These are phyloP conservation scores for Caenorhabditis inopinata DNA, from an alignment of 1,140 invertebrate species.

Conservation along the genomic window DNA sequence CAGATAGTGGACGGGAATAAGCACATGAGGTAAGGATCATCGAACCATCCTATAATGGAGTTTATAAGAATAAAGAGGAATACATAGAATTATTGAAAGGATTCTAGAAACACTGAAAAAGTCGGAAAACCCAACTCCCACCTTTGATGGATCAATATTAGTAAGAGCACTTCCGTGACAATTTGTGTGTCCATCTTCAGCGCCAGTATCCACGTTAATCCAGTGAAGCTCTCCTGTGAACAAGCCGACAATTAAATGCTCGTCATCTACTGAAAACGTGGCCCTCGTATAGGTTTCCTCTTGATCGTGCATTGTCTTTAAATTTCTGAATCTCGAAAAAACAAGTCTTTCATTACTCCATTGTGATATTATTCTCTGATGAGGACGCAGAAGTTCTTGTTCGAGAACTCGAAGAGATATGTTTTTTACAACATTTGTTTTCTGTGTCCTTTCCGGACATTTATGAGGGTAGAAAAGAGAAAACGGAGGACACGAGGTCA, in stretches of 20 bases:
- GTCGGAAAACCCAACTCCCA: no score
- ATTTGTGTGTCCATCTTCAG: constrained; percentile 67
- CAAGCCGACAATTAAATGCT: constrained; percentile 81
- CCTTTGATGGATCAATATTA: neutral
- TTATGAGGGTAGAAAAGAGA: constrained; percentile 67
- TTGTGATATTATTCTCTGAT: neutral
- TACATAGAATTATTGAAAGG: no score
- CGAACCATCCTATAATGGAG: constrained; percentile 75
- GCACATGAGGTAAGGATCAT: constrained; percentile 82
- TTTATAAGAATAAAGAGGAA: constrained; percentile 19
- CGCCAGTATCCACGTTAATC: constrained; percentile 79
- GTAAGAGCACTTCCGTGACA: constrained; percentile 43
- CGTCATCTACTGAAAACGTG: constrained; percentile 77
- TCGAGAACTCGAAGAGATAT: neutral
- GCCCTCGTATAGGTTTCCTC: constrained; percentile 82
- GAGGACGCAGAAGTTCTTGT: constrained; percentile 50
- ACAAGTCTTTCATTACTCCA: neutral
- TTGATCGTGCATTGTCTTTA: constrained; percentile 69
- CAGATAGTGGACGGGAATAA: constrained; percentile 80
- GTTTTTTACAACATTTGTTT: constrained; percentile 66
- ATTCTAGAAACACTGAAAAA: no score
- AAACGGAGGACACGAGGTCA: constrained; percentile 71
- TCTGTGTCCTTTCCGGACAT: constrained; percentile 22
- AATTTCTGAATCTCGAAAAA: neutral
- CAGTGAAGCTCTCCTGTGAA: constrained; percentile 83